Conservation (phyloP, 2,797 vertebrate species). For the Stomatorhinus walkeri region DNA sequence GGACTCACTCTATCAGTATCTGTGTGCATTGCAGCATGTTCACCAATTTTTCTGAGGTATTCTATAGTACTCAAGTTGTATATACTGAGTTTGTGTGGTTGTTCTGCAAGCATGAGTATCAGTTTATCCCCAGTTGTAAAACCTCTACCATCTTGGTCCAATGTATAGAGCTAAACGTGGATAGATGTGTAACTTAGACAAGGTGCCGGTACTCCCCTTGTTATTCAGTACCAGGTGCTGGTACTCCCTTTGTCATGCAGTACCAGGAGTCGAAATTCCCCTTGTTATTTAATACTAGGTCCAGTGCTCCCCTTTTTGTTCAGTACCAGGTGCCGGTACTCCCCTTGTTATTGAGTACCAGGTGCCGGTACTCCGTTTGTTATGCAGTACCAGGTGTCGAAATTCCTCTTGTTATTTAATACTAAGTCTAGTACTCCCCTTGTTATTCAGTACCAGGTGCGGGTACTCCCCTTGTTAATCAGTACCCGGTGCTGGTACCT, state of each 20-base stretch:
- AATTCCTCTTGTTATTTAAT: neutral
- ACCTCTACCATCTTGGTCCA: neutral
- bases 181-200: neutral
- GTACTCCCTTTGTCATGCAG: neutral
- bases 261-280: neutral
- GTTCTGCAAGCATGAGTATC: neutral
- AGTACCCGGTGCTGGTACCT: neutral
- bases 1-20: neutral
- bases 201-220: neutral
- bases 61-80: neutral
- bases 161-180: neutral
- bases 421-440: neutral
- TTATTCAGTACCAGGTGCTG: neutral
- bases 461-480: neutral
- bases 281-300: neutral
- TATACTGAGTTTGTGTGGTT: neutral
- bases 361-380: neutral
- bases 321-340: neutral
- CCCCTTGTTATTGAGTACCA: neutral
- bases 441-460: neutral
- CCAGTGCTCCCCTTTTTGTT: neutral
- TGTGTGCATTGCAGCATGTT: neutral
- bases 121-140: neutral
- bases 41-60: neutral
- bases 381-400: neutral